Conservation (phyloP, 2,113 vertebrate species). For the Hypocryptadius cinnamomeus region DNA sequence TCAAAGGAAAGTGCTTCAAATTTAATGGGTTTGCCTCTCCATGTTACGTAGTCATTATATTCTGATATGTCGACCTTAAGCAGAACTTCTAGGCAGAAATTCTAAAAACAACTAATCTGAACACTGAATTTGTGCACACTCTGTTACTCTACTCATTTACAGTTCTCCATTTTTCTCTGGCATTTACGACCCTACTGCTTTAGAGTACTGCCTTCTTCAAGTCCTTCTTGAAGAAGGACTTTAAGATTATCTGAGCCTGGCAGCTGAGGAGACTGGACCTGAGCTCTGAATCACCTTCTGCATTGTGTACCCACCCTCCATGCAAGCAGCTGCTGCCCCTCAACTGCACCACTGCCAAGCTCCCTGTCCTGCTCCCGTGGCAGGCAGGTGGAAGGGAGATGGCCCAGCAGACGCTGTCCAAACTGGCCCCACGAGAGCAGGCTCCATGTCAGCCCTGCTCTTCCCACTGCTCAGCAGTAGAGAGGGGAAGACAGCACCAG, state of each 20-base stretch:
- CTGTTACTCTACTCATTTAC: background rate
- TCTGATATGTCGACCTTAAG: background rate
- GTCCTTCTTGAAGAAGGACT: background rate
- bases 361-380: background rate
- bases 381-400: background rate
- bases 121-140: background rate
- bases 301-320: background rate
- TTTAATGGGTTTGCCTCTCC: background rate
- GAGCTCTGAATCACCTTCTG: background rate
- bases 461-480: background rate
- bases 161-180: background rate
- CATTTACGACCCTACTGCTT: background rate
- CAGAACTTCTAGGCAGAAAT: background rate
- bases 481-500: background rate
- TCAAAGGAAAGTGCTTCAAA: background rate
- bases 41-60: background rate
- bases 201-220: background rate
- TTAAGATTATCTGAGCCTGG: background rate
- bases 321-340: background rate
- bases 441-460: background rate
- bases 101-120: background rate
- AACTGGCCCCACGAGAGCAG: background rate
- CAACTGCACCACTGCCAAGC: background rate
- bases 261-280: background rate
- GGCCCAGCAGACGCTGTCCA: background rate